These are phyloP conservation scores for Magallana gigas DNA, from an alignment of 1,140 invertebrate species.

Conservation along the genomic window DNA sequence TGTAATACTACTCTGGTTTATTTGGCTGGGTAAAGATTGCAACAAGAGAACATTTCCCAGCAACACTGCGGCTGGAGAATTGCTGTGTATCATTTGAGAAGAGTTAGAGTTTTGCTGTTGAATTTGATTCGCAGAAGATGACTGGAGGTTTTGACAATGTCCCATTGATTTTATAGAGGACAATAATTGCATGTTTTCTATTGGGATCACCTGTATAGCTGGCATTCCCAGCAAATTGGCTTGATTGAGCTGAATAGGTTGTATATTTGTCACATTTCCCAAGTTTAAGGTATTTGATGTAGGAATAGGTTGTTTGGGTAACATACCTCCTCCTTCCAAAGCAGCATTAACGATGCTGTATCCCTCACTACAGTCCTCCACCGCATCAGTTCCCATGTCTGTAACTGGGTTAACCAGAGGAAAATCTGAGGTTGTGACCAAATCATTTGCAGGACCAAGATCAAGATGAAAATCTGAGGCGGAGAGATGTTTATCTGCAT, in stretches of 20 bases:
- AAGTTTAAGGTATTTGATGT: conserved; percentile 40
- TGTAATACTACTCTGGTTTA: not conserved
- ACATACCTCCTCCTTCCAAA: conserved; percentile 47
- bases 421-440: conserved; percentile 55
- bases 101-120: not conserved
- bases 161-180: conserved; percentile 22
- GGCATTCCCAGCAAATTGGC: conserved; percentile 48
- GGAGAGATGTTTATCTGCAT: conserved; percentile 49
- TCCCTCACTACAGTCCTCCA: conserved; percentile 54
- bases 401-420: conserved; percentile 46
- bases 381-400: conserved; percentile 48
- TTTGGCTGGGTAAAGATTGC: conserved; percentile 38
- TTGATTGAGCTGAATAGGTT: conserved; percentile 40
- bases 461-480: conserved; percentile 56
- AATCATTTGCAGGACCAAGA: conserved; percentile 58
- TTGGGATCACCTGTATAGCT: conserved; percentile 54
- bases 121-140: not conserved
- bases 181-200: conserved; percentile 44
- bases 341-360: conserved; percentile 57
- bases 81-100: not conserved
- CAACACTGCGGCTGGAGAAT: conserved; percentile 43
- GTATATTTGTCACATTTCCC: conserved; percentile 47
- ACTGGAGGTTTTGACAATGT: not conserved
- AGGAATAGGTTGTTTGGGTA: conserved; percentile 36
- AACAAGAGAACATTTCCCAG: conserved; percentile 47